Percentiles rank a stretch among this genome's conserved stretches.
phyloP scores from a whole-genome alignment of 2,797 vertebrate genomes.

The Avahi laniger region DNA sequence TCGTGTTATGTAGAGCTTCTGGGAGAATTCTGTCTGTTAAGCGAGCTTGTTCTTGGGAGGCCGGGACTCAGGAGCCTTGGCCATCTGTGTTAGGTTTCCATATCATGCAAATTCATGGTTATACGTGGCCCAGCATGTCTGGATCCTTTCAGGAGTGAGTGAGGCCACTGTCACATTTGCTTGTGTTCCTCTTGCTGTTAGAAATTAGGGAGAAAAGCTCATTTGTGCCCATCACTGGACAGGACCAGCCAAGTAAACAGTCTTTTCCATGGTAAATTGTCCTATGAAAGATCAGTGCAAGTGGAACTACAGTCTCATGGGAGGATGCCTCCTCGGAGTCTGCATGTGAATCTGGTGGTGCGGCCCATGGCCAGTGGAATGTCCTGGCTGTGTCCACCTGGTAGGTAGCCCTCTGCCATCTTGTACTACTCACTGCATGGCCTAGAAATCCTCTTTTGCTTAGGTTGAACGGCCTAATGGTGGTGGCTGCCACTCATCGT shows the following conservation, averaged over 20 bases:
- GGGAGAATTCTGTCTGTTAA: neutral
- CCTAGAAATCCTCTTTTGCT: neutral
- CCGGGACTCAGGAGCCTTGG: neutral
- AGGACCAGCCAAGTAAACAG: neutral
- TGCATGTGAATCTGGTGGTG: neutral
- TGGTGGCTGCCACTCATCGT: neutral
- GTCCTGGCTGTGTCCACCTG: accelerated
- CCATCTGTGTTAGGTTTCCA: neutral
- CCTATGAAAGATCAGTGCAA: neutral
- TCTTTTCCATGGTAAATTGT: neutral
- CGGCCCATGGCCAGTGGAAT: neutral
- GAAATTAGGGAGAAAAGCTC: neutral
- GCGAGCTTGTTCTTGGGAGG: neutral
- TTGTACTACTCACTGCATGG: neutral
- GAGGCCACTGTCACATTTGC: neutral
- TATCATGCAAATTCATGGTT: neutral
- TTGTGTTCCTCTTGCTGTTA: neutral
- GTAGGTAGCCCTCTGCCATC: neutral
- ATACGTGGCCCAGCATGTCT: neutral
- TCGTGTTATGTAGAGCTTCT: neutral
- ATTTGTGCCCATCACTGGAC: neutral
- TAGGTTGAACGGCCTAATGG: neutral
- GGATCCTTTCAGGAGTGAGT: neutral
- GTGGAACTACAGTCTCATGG: neutral
- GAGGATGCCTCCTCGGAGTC: neutral